phyloP scores from a whole-genome alignment of 2,113 vertebrate genomes.

The Carettochelys insculpta region DNA sequence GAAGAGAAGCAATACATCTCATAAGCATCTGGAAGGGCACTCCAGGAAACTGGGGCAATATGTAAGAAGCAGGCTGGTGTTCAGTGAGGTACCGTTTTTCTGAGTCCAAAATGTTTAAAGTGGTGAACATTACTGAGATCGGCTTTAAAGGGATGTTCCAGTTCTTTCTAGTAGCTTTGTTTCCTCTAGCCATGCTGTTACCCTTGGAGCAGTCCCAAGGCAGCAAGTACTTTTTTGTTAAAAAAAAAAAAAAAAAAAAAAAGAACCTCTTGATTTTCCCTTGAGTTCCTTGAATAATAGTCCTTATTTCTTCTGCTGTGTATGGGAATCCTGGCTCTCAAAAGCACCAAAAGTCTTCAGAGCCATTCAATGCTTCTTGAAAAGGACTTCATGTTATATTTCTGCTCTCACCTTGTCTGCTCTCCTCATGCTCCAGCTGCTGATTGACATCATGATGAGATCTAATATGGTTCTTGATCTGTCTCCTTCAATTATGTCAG shows the following conservation, averaged over 20 bases:
- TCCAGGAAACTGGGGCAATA: not conserved
- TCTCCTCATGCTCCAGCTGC: not conserved
- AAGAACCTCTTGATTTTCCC: not conserved
- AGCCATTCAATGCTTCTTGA: not conserved
- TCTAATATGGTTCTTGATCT: not conserved
- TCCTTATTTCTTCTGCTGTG: not conserved
- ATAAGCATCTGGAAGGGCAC: not conserved
- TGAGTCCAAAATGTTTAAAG: not conserved
- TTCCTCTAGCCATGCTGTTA: not conserved
- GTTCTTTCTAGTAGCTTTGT: not conserved
- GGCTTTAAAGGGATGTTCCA: not conserved
- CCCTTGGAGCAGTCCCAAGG: not conserved
- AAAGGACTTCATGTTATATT: not conserved
- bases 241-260: too few species aligned
- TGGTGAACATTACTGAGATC: not conserved
- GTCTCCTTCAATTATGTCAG: not conserved
- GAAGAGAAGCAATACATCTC: not conserved
- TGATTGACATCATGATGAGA: not conserved
- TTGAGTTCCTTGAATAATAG: not conserved
- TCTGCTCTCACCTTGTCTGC: accelerated
- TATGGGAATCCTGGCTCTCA: not conserved
- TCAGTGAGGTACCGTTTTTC: not conserved
- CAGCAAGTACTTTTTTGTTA: not conserved
- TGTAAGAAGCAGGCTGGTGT: accelerated
- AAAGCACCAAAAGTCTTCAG: not conserved